These are phyloP conservation scores for Crepidodera aurea DNA, from an alignment of 2,888 invertebrate genomes.

Conservation along the genomic window DNA sequence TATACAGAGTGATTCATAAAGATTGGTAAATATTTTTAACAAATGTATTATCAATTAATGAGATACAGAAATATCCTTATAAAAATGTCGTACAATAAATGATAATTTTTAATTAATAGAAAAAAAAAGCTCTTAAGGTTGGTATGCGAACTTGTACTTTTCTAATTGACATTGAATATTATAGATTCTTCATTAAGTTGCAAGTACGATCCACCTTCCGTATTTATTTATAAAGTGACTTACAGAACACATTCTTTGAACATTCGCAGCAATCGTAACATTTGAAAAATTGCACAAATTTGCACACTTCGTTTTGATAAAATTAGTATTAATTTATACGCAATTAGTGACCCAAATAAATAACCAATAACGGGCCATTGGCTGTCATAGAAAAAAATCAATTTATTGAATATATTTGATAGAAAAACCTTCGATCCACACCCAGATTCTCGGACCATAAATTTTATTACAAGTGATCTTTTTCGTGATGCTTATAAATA, in stretches of 20 bases:
- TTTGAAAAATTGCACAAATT: too few species aligned
- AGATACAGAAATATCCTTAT: too few species aligned
- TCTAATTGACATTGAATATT: constrained; percentile 4
- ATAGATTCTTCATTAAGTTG: neutral
- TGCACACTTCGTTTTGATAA: too few species aligned
- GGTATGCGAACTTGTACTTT: neutral
- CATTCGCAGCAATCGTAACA: too few species aligned
- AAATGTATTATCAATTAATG: too few species aligned
- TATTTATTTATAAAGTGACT: neutral
- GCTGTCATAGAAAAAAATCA: neutral
- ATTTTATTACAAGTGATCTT: neutral
- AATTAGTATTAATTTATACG: too few species aligned
- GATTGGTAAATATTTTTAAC: too few species aligned
- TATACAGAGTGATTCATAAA: too few species aligned
- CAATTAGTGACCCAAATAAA: neutral
- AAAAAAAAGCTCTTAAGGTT: too few species aligned
- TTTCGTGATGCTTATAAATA: too few species aligned
- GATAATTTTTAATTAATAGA: too few species aligned
- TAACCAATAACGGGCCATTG: neutral
- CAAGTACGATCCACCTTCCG: neutral
- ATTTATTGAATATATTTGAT: constrained; percentile 2
- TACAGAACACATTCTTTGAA: neutral
- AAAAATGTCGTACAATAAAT: too few species aligned
- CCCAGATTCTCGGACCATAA: constrained; percentile 7
- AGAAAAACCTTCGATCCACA: constrained; percentile 21